Conservation (phyloP, 1,140 invertebrate genomes). For the Hycleus phaleratus region DNA sequence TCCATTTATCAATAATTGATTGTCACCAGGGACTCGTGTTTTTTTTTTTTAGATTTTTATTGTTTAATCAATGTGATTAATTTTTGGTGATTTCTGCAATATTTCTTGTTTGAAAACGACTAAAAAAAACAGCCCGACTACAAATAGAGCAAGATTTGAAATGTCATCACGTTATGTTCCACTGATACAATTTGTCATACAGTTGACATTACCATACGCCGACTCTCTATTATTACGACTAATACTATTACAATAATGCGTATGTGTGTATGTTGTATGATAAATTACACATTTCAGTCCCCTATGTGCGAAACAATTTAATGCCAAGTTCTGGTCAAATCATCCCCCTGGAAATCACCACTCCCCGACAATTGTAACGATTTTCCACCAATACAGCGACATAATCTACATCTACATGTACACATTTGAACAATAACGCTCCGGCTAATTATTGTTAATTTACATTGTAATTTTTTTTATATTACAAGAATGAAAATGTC, state of each 20-base stretch:
- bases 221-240: too few species aligned
- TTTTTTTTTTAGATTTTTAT: not conserved
- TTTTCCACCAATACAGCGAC: slow-evolving; percentile 3
- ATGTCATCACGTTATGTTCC: slow-evolving; percentile 4
- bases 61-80: not conserved
- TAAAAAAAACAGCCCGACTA: not conserved
- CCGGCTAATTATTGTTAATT: not conserved
- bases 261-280: slow-evolving; percentile 1
- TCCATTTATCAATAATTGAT: slow-evolving; percentile 1
- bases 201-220: slow-evolving; percentile 6
- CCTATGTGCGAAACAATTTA: slow-evolving; percentile 8
- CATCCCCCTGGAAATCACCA: not conserved
- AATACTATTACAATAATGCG: too few species aligned
- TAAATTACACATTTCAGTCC: slow-evolving; percentile 1
- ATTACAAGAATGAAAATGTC: too few species aligned
- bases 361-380: not conserved
- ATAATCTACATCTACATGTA: not conserved
- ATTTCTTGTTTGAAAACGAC: not conserved
- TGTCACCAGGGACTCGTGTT: not conserved
- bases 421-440: slow-evolving; percentile 1
- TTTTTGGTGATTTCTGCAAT: not conserved
- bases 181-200: slow-evolving; percentile 9
- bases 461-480: too few species aligned
- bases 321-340: not conserved
- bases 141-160: not conserved